Base-by-base conservation (phyloP, 2,113 vertebrate genomes). In the Oreochromis aureus region DNA sequence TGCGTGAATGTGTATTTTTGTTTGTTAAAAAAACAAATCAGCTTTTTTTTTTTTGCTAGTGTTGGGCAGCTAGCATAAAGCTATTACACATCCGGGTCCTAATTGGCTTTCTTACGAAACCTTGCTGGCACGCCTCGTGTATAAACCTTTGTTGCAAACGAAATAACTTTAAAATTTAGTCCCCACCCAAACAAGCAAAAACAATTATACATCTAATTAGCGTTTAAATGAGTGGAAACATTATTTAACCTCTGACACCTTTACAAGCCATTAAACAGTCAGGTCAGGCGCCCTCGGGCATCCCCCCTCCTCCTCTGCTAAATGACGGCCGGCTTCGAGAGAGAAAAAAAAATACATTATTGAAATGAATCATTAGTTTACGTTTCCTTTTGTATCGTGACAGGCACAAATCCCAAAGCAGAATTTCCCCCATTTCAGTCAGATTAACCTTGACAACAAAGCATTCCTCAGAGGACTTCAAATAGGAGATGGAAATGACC, bases 231-330 rank as follows among this genome's bases (percentile, higher is more conserved):
- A 92, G 90, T 95, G 95, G 94, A 96, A 96, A 96, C 92, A 89
- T 95, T 96, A 95, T 96, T 96, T 96, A 97, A 97, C 96, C 96
- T 96, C 89, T 96, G 94, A 93, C 95, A 92, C 94, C 84, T 94
- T 94, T 93, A 95, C 95, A 95, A 95, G 93, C 93, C 95, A 90
- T 96, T 96, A 95, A 94, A 93, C 93, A 91, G 96, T 90, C 93
- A 94, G 96, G 96, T 96, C 96, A 95, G 66, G 79, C 51, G 80
- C 61, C 94, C 92, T 44, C 89, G 2, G 92, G 89, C 90, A 63
- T 79, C 81, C 87, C 56, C 89, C 87, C 79, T 86, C 48, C 89
- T 86, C 79, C 66, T 24, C 69, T 10, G 66, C 87, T 80, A 82
- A 55, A 4, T 51, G 83, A 89, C 89, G 82, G 71, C 90, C 54